Percentiles rank a stretch among this genome's conserved stretches.
phyloP scores from a whole-genome alignment of 35 echinoderm and acorn worm species.

The Ophiothrix spiculata region DNA sequence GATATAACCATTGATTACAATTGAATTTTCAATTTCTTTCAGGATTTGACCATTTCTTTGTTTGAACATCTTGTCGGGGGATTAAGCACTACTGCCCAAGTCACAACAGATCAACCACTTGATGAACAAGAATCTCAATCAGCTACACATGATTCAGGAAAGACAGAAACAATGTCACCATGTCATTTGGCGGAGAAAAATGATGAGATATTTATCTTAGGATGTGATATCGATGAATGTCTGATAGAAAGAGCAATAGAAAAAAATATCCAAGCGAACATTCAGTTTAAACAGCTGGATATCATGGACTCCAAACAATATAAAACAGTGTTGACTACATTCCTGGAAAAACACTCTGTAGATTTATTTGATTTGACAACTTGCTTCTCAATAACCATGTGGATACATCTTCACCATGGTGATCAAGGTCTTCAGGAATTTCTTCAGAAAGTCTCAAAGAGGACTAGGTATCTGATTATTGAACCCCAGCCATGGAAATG shows the following conservation, averaged over 20 bases:
- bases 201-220: slow-evolving; percentile 23
- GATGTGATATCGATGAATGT: slow-evolving; percentile 48
- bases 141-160: no score
- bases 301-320: slow-evolving; percentile 18
- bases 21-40: slow-evolving; percentile 28
- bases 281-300: slow-evolving; percentile 11
- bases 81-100: no score
- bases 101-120: no score
- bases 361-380: slow-evolving; percentile 39
- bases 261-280: slow-evolving; percentile 28
- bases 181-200: no score
- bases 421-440: slow-evolving; percentile 39
- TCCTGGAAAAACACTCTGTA: background rate
- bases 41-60: slow-evolving; percentile 47
- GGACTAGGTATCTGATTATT: slow-evolving; percentile 36
- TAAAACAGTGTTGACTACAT: background rate
- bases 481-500: slow-evolving; percentile 67
- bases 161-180: no score
- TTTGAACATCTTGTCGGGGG: slow-evolving; percentile 31
- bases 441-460: slow-evolving; percentile 2
- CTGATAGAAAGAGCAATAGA: slow-evolving; percentile 39
- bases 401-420: slow-evolving; percentile 56
- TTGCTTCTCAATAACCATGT: slow-evolving; percentile 68
- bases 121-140: no score
- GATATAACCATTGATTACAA: no score